Conservation (phyloP, 2,113 vertebrate species). For the Coturnix japonica region DNA sequence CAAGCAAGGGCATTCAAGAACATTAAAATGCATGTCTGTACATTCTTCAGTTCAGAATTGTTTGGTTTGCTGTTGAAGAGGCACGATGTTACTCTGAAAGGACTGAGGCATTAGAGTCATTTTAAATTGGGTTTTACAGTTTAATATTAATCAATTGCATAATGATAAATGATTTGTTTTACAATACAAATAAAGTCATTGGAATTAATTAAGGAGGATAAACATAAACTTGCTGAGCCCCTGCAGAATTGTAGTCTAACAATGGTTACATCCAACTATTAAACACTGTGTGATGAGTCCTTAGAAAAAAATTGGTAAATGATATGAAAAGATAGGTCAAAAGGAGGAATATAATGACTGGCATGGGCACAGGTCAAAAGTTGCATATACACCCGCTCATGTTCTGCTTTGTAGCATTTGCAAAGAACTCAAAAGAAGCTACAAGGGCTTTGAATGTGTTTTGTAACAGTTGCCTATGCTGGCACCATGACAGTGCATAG, state of each 20-base stretch:
- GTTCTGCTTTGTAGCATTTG: background rate
- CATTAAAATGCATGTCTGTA: background rate
- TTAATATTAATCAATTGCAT: background rate
- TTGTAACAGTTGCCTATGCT: background rate
- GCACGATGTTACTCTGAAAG: background rate
- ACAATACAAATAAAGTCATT: slow-evolving; percentile 11
- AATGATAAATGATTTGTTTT: background rate
- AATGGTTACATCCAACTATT: background rate
- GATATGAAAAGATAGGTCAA: background rate
- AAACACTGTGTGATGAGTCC: background rate
- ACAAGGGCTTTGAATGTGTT: background rate
- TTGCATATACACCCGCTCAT: background rate
- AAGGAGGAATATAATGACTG: background rate
- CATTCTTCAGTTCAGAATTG: background rate
- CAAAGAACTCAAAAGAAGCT: background rate
- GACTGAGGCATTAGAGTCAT: background rate
- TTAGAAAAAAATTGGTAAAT: background rate
- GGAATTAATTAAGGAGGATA: background rate
- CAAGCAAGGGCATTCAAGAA: background rate
- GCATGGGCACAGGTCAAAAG: background rate
- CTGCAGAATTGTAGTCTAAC: background rate
- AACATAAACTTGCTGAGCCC: background rate
- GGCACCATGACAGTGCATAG: rapidly evolving
- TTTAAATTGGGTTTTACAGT: slow-evolving; percentile 10
- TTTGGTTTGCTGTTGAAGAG: slow-evolving; percentile 5